A percentile compares a stretch with the other conserved stretches of the same genome.
Conservation (phyloP, 2,797 vertebrate genomes). For the Limnodromus scolopaceus region DNA sequence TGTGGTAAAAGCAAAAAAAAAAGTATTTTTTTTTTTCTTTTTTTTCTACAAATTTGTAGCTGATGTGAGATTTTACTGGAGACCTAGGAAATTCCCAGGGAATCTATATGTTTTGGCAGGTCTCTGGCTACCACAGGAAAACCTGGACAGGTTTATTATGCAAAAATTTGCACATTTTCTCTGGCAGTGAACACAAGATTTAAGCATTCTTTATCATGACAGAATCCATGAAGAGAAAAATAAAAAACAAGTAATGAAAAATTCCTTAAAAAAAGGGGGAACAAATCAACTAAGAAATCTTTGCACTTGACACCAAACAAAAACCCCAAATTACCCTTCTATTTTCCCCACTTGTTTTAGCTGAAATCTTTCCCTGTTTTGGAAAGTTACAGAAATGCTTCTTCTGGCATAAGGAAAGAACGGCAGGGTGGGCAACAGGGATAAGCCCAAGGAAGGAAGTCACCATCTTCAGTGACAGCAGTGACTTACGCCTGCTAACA, state of each 20-base stretch:
- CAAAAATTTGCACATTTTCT: not conserved
- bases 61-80: not conserved
- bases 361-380: not conserved
- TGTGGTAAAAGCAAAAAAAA: not conserved
- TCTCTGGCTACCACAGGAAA: not conserved
- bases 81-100: not conserved
- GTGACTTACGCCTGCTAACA: conserved; percentile 8
- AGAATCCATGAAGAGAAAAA: not conserved
- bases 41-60: not conserved
- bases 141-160: not conserved
- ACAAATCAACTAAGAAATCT: not conserved
- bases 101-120: not conserved
- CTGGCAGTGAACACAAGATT: not conserved
- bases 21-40: not conserved
- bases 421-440: not conserved
- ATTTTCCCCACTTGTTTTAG: not conserved
- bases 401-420: not conserved
- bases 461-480: conserved; percentile 18
- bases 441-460: conserved; percentile 3
- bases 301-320: not conserved
- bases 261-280: not conserved
- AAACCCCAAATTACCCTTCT: not conserved
- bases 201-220: not conserved
- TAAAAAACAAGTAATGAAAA: not conserved
- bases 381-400: not conserved